Percentiles rank a stretch among this genome's conserved stretches.
Evolutionary conservation across 2,888 invertebrate genomes (phyloP).

Genomic region (Agrotis puta): DNA sequence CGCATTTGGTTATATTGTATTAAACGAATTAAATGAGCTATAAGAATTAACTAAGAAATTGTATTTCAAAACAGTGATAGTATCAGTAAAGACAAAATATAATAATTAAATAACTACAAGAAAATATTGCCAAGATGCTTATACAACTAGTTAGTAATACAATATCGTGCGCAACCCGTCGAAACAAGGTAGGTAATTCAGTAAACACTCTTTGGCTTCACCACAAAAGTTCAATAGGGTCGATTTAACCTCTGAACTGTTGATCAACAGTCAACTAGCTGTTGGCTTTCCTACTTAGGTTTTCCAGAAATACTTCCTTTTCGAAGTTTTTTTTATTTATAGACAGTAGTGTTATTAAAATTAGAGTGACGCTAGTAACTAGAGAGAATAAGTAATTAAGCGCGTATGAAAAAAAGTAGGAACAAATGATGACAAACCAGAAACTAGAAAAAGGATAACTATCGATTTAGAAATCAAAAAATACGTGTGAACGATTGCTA

Average conservation of each 20-base stretch:
- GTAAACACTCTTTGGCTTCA: slow-evolving; percentile 23
- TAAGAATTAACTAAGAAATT: too few species aligned
- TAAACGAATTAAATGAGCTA: background rate
- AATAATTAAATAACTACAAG: background rate
- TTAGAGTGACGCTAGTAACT: background rate
- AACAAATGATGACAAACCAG: background rate
- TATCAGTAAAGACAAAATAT: too few species aligned
- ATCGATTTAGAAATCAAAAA: background rate
- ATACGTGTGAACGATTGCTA: background rate
- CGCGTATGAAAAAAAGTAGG: background rate
- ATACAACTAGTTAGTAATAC: background rate
- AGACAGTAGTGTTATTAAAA: background rate
- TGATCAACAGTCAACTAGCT: slow-evolving; percentile 25
- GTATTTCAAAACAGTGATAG: too few species aligned
- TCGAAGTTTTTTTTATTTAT: background rate
- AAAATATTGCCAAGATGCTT: background rate
- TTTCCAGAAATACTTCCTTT: background rate
- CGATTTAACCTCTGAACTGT: slow-evolving; percentile 32
- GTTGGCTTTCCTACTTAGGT: slow-evolving; percentile 4
- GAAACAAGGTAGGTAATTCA: slow-evolving; percentile 5
- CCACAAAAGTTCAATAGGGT: slow-evolving; percentile 37
- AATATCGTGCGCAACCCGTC: slow-evolving; percentile 9
- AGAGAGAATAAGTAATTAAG: background rate
- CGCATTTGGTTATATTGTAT: background rate
- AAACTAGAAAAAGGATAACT: too few species aligned